Conservation (phyloP, 2,113 vertebrate species). For the Panurus biarmicus region DNA sequence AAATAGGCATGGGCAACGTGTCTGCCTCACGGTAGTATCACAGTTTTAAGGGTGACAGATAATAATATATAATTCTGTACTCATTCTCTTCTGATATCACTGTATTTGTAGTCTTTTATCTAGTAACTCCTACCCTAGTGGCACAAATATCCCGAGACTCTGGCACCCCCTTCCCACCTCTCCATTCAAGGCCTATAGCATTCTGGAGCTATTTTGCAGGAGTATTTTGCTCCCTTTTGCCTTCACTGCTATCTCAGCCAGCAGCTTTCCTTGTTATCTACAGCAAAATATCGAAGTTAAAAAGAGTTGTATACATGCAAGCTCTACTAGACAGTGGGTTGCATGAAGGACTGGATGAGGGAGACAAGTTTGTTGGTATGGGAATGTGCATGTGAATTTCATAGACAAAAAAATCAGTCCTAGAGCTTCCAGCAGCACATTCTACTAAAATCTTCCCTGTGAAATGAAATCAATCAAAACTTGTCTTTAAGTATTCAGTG, state of each 20-base stretch:
- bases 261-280: not conserved
- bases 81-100: not conserved
- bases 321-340: not conserved
- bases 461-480: not conserved
- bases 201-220: not conserved
- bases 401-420: not conserved
- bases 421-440: not conserved
- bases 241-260: not conserved
- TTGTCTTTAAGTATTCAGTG: not conserved
- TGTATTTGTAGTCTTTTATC: not conserved
- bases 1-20: not conserved
- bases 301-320: accelerated
- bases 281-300: not conserved
- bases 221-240: not conserved
- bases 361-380: not conserved
- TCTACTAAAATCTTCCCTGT: not conserved
- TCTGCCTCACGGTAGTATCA: not conserved
- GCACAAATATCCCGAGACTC: not conserved
- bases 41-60: not conserved
- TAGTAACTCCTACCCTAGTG: not conserved
- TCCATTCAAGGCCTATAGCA: not conserved
- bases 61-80: not conserved
- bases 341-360: not conserved
- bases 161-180: not conserved
- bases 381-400: not conserved